Evolutionary conservation across 37 sponge, comb jelly and placozoan species (phyloP), one percentile per base, ranked within the genome.

Genomic region (Halisarca cf. caerulea): DNA sequence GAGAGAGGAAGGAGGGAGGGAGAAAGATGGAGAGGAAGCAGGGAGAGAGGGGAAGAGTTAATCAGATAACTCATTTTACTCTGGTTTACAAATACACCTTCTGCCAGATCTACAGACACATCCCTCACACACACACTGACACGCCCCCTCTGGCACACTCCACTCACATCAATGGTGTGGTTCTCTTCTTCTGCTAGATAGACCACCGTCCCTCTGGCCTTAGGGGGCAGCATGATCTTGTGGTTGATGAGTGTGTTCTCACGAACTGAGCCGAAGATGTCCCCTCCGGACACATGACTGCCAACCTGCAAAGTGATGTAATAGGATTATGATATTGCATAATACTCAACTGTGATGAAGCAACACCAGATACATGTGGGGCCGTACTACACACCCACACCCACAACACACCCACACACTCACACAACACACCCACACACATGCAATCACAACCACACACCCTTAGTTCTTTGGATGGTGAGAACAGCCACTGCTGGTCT

Each of bases 191-290:
- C 83, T 2, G 97, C 99, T 28, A 98, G 94, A 84, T 82, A 96
- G 0, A 91, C 91, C 59, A 98, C 90, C 33, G 91, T 92, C 2
- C 99, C 99, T 0, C 89, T 89, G 47, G 91, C 90, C 73, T 88
- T 92, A 9, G 99, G 99, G 11, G 89, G 87, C 66, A 98, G 59
- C 93, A 96, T 94, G 60, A 98, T 64, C 61, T 74, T 79, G 59
- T 96, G 99, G 62, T 80, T 64, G 37, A 98, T 91, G 36, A 98
- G 89, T 23, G 93, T 89, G 90, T 98, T 98, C 91, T 98, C 99
- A 59, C 84, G 80, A 4, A 98, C 90, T 7, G 78, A 77, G 21
- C 92, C 99, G 54, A 90, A 96, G 38, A 92, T 92, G 74, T 98
- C 97, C 23, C 99, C 99, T 39, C 99, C 99, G 39, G 99, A 86